Evolutionary conservation across 2,888 invertebrate genomes (phyloP).

Genomic region (Galeopsomyia nigrocyanea): DNA sequence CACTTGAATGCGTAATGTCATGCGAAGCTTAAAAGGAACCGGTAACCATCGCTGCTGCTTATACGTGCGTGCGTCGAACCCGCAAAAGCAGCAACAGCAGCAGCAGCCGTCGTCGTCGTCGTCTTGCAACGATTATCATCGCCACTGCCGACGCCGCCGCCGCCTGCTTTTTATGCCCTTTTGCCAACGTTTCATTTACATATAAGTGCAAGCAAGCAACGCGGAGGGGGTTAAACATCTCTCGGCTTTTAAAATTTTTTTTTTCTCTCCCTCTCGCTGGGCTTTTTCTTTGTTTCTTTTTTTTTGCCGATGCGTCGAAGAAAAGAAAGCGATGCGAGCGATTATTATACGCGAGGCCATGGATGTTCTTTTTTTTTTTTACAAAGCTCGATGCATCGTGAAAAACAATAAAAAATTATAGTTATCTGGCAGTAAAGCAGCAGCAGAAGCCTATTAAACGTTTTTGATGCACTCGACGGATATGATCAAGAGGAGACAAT

Average conservation of each 20-base stretch:
- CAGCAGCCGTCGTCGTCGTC: slow-evolving; percentile 17
- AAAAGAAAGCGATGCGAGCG: slow-evolving; percentile 44
- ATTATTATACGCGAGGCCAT: slow-evolving; percentile 15
- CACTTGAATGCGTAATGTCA: slow-evolving; percentile 66
- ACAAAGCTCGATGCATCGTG: slow-evolving; percentile 9
- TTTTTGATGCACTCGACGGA: slow-evolving; percentile 17
- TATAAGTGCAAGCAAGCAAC: slow-evolving; percentile 40
- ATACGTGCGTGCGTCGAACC: slow-evolving; percentile 35
- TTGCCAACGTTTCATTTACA: slow-evolving; percentile 39
- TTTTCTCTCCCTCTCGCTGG: slow-evolving; percentile 10
- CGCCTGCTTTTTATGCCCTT: slow-evolving; percentile 3
- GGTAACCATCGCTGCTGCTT: slow-evolving; percentile 39
- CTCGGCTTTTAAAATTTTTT: too few relatives aligned
- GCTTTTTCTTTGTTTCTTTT: not conserved
- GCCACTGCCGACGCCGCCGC: not conserved
- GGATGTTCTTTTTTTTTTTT: not conserved
- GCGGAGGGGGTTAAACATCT: too few relatives aligned
- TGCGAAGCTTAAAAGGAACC: slow-evolving; percentile 44
- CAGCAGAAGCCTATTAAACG: slow-evolving; percentile 15
- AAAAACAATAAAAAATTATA: slow-evolving; percentile 21
- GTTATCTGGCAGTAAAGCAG: slow-evolving; percentile 8
- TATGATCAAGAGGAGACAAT: slow-evolving; percentile 17
- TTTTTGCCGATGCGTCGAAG: slow-evolving; percentile 26
- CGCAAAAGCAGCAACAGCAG: slow-evolving; percentile 28
- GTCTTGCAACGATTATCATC: slow-evolving; percentile 35